Conservation (phyloP, 2,113 vertebrate species). For the Periophthalmodon schlosseri region DNA sequence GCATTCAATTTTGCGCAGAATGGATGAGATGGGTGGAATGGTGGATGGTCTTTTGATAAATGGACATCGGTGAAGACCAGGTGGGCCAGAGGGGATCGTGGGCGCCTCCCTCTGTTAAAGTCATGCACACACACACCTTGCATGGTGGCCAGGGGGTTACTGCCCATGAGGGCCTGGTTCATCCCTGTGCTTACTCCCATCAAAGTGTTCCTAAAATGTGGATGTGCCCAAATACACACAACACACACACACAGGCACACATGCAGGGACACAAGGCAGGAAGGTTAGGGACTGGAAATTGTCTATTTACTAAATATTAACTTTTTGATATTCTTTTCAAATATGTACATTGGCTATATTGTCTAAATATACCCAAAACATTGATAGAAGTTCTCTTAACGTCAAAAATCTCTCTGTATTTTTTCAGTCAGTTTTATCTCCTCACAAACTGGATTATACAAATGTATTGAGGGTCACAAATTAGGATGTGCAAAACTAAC, state of each 20-base stretch:
- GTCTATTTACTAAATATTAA: not conserved
- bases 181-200: constrained; percentile 89
- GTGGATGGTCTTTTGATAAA: constrained; percentile 48
- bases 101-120: not conserved
- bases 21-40: constrained; percentile 53
- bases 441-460: too few relatives aligned
- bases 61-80: constrained; percentile 32
- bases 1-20: constrained; percentile 55
- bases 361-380: too few relatives aligned
- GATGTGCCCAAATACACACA: constrained; percentile 33
- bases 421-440: too few relatives aligned
- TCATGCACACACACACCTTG: constrained; percentile 85
- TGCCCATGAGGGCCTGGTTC: constrained; percentile 86
- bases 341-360: too few relatives aligned
- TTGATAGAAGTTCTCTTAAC: too few relatives aligned
- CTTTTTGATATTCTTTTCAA: too few relatives aligned
- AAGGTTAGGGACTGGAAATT: not conserved
- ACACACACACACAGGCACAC: constrained; percentile 19
- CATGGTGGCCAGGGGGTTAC: constrained; percentile 89
- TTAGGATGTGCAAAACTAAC: too few relatives aligned
- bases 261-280: constrained; percentile 35
- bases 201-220: constrained; percentile 86
- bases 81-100: constrained; percentile 17
- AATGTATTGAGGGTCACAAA: too few relatives aligned
- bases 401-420: too few relatives aligned